Evolutionary conservation across 2,888 invertebrate genomes (phyloP), one percentile per base, ranked within the genome.

Genomic region (Gortyna flavago): DNA sequence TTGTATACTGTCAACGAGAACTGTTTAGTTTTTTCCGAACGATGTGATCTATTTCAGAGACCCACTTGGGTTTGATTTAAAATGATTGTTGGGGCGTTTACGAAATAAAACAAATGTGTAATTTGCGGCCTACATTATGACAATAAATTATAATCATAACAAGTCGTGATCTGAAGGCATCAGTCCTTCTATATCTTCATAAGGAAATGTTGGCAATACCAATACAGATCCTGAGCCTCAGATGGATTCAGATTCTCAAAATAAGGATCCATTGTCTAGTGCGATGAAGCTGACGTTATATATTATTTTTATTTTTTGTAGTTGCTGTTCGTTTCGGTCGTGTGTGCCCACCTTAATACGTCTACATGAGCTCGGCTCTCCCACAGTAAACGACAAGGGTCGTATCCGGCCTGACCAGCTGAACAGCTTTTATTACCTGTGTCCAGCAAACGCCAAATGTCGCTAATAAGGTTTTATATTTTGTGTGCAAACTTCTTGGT

Each of bases 341-440:
- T 86, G 65, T 84, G 54, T 29, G 0, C 44, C 29, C 41, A 48
- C 54, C 87, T 72, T 79, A 54, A 69, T 72, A 35, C 18, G 16
- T 73, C 18, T 38, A 48, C 65, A 69, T 79, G 72, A 74, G 32
- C 75, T 57, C 41, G 54, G 38, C 73, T 79, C 72, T 81, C 84
- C 74, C 75, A 80, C 81, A 85, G 72, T 87, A 9, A 73, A 79
- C 79, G 51, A 79, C 80, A 85, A 85, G 77, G 72, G 67, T 66
- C 79, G 75, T 73, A 78, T 85, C 89, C 85, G 82, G 85, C 73
- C 59, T 25, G 69, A 84, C 87, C 76, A 77, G 88, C 83, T 83
- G 67, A 71, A 71, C 83, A 18, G 11, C 80, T 75, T 79, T 59
- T 79, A 64, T 77, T 75, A 78, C 68, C 76, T 85, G 73, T 79